Percentiles rank a stretch among this genome's conserved stretches.
Conservation (phyloP, 35 echinoderm and acorn worm genomes). For the Strongylocentrotus purpuratus region DNA sequence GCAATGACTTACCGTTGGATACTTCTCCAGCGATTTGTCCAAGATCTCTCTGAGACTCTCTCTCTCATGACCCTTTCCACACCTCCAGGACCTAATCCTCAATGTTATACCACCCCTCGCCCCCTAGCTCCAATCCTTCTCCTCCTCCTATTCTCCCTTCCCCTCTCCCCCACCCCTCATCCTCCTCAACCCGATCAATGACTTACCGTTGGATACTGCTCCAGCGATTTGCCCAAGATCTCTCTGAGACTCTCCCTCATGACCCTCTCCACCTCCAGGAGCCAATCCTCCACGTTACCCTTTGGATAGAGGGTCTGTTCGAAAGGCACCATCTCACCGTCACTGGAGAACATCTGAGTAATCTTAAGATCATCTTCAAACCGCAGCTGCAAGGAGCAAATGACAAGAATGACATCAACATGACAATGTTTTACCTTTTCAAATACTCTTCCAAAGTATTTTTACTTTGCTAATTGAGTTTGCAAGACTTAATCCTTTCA, state of each 20-base stretch:
- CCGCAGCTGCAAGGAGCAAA: slow-evolving; percentile 69
- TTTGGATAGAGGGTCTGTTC: slow-evolving; percentile 81
- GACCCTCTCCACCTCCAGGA: slow-evolving; percentile 92
- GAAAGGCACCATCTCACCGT: slow-evolving; percentile 94
- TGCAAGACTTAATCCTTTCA: no score
- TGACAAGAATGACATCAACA: background rate
- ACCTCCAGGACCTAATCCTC: slow-evolving; percentile 86
- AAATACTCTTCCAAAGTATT: no score
- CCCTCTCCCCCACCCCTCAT: background rate
- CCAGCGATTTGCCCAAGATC: slow-evolving; percentile 72
- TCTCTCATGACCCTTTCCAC: slow-evolving; percentile 93
- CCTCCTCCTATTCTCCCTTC: background rate
- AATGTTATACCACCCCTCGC: slow-evolving; percentile 56
- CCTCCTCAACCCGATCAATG: no score
- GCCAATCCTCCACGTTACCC: slow-evolving; percentile 97
- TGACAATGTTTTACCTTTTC: no score
- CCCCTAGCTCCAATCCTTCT: background rate
- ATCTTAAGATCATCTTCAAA: slow-evolving; percentile 98
- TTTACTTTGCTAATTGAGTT: no score
- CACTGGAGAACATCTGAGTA: slow-evolving; percentile 97
- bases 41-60: slow-evolving; percentile 68
- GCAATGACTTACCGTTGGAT: slow-evolving; percentile 58
- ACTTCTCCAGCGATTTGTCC: slow-evolving; percentile 57
- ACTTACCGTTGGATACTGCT: slow-evolving; percentile 71
- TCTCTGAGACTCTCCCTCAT: slow-evolving; percentile 91